Evolutionary conservation across 2,888 invertebrate genomes (phyloP).

Genomic region (Miltochrista miniata): DNA sequence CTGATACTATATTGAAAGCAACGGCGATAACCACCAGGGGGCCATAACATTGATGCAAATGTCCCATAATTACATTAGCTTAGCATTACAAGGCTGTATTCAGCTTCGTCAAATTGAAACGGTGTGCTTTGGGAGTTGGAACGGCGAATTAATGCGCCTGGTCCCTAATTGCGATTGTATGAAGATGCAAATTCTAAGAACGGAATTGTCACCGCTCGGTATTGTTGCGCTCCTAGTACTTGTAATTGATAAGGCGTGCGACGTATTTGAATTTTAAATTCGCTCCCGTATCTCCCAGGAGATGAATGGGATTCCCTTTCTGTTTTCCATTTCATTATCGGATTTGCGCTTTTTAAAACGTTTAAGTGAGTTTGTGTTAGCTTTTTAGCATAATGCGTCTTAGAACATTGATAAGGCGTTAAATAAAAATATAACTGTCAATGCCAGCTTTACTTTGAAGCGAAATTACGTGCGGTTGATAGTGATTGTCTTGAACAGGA

Average conservation of each 20-base stretch:
- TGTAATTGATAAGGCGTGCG: slow-evolving; percentile 80
- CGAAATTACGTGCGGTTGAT: too few relatives aligned
- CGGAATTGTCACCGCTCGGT: slow-evolving; percentile 61
- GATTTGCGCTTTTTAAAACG: slow-evolving; percentile 40
- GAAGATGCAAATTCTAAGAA: slow-evolving; percentile 78
- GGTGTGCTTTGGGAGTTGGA: slow-evolving; percentile 24
- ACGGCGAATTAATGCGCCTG: slow-evolving; percentile 39
- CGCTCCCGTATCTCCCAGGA: slow-evolving; percentile 46
- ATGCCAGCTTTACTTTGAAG: too few relatives aligned
- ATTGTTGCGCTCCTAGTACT: slow-evolving; percentile 65
- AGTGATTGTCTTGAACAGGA: too few relatives aligned
- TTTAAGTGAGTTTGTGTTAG: slow-evolving; percentile 27
- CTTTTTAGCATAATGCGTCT: slow-evolving; percentile 13
- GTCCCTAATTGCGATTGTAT: slow-evolving; percentile 78
- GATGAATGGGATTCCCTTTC: slow-evolving; percentile 55
- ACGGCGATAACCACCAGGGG: slow-evolving; percentile 60
- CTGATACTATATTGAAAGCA: slow-evolving; percentile 63
- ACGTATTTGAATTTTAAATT: slow-evolving; percentile 79
- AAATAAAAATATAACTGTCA: too few relatives aligned
- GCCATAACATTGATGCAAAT: slow-evolving; percentile 72
- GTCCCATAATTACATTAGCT: slow-evolving; percentile 62
- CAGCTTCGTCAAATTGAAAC: slow-evolving; percentile 60
- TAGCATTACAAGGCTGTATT: slow-evolving; percentile 58
- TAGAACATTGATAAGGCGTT: background rate
- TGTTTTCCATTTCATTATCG: slow-evolving; percentile 51